Evolutionary conservation across 2,113 vertebrate species (phyloP).

Genomic region (Taurulus bubalis): DNA sequence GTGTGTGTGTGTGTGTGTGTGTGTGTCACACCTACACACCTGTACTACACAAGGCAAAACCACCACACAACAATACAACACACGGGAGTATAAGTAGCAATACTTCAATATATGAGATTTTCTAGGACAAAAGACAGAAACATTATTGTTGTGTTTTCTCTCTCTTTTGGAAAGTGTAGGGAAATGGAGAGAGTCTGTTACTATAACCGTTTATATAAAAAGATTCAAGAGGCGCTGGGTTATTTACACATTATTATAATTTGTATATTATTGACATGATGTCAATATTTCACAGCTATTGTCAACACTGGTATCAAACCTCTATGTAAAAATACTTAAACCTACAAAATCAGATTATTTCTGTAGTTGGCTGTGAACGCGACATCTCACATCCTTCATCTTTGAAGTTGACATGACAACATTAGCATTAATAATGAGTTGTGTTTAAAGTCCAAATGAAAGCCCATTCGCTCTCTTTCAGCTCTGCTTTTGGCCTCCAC

Average conservation of each 20-base stretch:
- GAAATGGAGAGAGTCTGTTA: too few species aligned
- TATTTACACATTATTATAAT: too few species aligned
- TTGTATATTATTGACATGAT: too few species aligned
- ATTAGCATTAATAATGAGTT: not conserved
- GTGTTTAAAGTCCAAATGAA: too few species aligned
- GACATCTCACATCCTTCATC: not conserved
- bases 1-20: slow-evolving; percentile 36
- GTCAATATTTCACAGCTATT: too few species aligned
- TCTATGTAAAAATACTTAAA: not conserved
- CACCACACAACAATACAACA: not conserved
- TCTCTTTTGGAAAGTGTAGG: not conserved
- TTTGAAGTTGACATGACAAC: not conserved
- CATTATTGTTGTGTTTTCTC: not conserved
- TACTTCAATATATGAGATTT: not conserved
- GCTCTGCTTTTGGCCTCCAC: not conserved
- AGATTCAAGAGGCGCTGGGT: too few species aligned
- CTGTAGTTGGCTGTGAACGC: not conserved
- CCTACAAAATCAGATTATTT: not conserved
- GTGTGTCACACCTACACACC: slow-evolving; percentile 5
- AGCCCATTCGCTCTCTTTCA: not conserved
- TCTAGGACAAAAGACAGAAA: not conserved
- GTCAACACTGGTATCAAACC: too few species aligned
- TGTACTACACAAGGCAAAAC: not conserved
- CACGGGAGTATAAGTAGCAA: not conserved
- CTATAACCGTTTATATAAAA: too few species aligned